Base-by-base conservation (phyloP, 2,113 vertebrate species). In the Neogobius melanostomus region DNA sequence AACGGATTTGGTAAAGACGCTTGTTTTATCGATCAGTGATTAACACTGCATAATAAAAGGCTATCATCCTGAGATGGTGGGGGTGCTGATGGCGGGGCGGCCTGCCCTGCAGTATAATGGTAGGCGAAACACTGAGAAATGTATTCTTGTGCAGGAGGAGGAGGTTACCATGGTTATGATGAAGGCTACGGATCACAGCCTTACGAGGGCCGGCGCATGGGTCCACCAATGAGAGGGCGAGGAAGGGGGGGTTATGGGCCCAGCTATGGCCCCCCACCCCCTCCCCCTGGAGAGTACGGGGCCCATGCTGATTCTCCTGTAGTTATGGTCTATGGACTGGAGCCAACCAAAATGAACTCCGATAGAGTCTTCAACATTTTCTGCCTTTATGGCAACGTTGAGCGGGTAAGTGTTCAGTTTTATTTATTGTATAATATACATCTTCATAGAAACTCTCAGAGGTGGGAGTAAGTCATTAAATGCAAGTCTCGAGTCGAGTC, bases 341-440 rank as follows among this genome's bases (percentile, higher is more conserved):
- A 97, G 17, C 92, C 95, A 0, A 79, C 81, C 69, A 96, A 96
- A 92, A 96, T 97, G 93, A 98, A 96, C 46, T 95, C 95, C 0
- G 96, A 98, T 76, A 89, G 93, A 0, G 95, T 98, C 79, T 98
- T 98, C 88, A 98, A 98, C 56, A 91, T 98, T 74, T 97, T 98
- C 77, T 98, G 96, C 87, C 93, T 98, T 10, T 98, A 97, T 21
- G 95, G 96, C 66, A 98, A 98, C 7, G 95, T 98, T 11, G 95
- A 96, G 88, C 92, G 97, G 95, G 96, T 98, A 28, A 86, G 92
- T 61, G 0, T 46, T 44, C 6, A 47, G 5, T 11, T 11, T 3
- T 15, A 1, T 6, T 6, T 21, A 21, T 21, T 21, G 21, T 21
- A 21, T 21, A 21, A 21, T 21, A 21, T 21, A 8, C 51, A 53